Conservation (phyloP, 2,888 invertebrate genomes). For the Xanthostigma xanthostigma region DNA sequence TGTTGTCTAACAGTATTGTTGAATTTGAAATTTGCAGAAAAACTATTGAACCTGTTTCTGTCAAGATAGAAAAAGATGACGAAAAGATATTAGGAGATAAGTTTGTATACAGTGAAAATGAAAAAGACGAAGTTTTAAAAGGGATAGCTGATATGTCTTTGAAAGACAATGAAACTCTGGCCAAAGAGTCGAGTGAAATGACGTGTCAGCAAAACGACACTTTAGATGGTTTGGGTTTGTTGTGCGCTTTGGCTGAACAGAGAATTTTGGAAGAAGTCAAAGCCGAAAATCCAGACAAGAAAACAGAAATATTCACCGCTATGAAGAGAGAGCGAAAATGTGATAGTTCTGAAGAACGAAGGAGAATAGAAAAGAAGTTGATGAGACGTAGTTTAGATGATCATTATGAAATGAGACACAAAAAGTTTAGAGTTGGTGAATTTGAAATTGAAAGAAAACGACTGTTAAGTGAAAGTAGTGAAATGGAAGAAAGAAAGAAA, state of each 20-base stretch:
- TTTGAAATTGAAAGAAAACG: conserved; percentile 2
- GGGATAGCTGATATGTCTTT: conserved; percentile 17
- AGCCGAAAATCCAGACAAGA: conserved; percentile 23
- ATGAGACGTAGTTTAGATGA: conserved; percentile 15
- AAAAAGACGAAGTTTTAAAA: conserved; percentile 14
- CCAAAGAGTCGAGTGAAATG: conserved; percentile 16
- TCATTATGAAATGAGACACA: background rate
- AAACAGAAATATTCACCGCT: conserved; percentile 1
- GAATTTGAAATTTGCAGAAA: conserved; percentile 46
- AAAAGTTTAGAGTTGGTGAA: conserved; percentile 4
- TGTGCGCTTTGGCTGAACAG: conserved; percentile 76
- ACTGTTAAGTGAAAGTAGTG: background rate
- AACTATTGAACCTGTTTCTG: conserved; percentile 21
- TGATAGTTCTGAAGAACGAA: conserved; percentile 18
- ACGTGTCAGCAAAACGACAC: conserved; percentile 23
- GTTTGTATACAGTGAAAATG: background rate
- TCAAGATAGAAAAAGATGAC: conserved; percentile 15
- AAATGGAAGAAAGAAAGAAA: background rate
- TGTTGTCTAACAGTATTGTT: conserved; percentile 73
- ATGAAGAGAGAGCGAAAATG: conserved; percentile 11
- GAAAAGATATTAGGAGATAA: conserved; percentile 6
- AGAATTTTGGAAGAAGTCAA: conserved; percentile 60
- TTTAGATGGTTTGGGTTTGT: conserved; percentile 52
- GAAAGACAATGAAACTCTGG: conserved; percentile 27
- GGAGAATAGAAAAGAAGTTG: conserved; percentile 32